A percentile compares a stretch with the other conserved stretches of the same genome.
Evolutionary conservation across 1,140 invertebrate genomes (phyloP).

Genomic region (Drosophila nasuta): DNA sequence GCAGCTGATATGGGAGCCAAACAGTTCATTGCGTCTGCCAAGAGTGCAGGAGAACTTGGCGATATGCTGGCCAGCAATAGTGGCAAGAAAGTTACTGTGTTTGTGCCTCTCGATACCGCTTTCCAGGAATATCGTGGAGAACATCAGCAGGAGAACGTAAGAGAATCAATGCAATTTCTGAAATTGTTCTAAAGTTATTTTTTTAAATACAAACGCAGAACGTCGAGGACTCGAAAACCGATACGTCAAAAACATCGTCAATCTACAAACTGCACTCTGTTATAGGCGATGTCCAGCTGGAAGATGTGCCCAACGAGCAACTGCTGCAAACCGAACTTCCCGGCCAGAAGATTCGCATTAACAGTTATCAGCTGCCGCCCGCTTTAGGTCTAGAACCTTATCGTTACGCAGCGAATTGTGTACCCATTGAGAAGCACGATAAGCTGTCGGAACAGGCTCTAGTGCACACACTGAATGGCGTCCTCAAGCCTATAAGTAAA

Average conservation of each 20-base stretch:
- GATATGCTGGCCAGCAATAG: conserved; percentile 84
- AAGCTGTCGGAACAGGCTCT: conserved; percentile 88
- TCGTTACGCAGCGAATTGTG: conserved; percentile 86
- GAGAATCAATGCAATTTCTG: neutral
- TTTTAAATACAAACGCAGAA: conserved; percentile 43
- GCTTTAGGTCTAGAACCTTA: conserved; percentile 76
- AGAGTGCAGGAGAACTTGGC: conserved; percentile 84
- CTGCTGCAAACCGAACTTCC: conserved; percentile 85
- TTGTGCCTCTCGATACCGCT: conserved; percentile 86
- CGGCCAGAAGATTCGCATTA: conserved; percentile 87
- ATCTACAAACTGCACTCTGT: conserved; percentile 85
- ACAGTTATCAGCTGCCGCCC: conserved; percentile 86
- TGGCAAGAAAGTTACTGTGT: conserved; percentile 85
- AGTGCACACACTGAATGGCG: conserved; percentile 88
- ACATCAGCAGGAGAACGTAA: conserved; percentile 75
- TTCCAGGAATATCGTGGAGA: conserved; percentile 85
- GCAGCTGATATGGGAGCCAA: conserved; percentile 86
- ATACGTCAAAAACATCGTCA: conserved; percentile 48
- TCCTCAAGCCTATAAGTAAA: conserved; percentile 86
- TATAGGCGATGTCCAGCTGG: conserved; percentile 84
- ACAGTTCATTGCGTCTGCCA: conserved; percentile 86
- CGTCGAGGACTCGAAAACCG: conserved; percentile 68
- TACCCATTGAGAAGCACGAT: conserved; percentile 85
- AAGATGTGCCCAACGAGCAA: conserved; percentile 85
- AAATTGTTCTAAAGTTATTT: neutral